phyloP scores from a whole-genome alignment of 1,140 invertebrate species.

The Chlorops oryzae region DNA sequence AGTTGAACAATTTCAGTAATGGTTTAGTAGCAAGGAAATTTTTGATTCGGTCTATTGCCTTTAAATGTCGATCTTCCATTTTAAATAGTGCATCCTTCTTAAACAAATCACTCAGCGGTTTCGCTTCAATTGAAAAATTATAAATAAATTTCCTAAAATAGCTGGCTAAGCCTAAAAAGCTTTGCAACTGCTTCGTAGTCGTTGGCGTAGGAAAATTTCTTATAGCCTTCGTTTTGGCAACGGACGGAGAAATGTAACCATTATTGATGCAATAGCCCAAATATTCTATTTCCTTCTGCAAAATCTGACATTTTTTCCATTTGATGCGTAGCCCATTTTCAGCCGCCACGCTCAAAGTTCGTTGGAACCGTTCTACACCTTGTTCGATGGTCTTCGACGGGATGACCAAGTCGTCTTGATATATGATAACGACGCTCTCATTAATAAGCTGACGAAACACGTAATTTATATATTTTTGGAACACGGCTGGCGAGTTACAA shows the following conservation, averaged over 20 bases:
- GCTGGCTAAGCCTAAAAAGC: conserved; percentile 19
- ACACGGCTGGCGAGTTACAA: conserved; percentile 7
- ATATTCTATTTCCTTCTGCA: conserved; percentile 7
- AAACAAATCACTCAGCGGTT: conserved; percentile 22
- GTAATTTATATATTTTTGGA: not conserved
- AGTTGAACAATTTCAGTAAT: conserved; percentile 16
- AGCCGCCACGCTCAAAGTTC: conserved; percentile 1
- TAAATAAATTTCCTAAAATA: conserved; percentile 28
- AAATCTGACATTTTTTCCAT: conserved; percentile 13
- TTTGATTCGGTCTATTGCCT: too few species aligned
- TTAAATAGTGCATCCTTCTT: not conserved
- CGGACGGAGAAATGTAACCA: conserved; percentile 24
- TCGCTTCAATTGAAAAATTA: conserved; percentile 20
- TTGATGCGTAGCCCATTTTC: conserved; percentile 2
- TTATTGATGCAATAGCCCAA: conserved; percentile 10
- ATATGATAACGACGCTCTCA: not conserved
- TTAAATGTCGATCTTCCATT: not conserved
- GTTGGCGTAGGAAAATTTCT: too few species aligned
- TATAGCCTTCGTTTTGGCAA: conserved; percentile 26
- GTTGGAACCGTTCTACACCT: not conserved
- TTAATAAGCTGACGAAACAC: not conserved
- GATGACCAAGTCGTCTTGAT: conserved; percentile 9
- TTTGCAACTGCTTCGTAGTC: too few species aligned
- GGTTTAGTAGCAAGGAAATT: not conserved
- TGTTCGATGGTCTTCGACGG: not conserved